These are phyloP conservation scores for Ditylenchus dipsaci DNA, from an alignment of 1,140 invertebrate genomes.

Conservation along the genomic window DNA sequence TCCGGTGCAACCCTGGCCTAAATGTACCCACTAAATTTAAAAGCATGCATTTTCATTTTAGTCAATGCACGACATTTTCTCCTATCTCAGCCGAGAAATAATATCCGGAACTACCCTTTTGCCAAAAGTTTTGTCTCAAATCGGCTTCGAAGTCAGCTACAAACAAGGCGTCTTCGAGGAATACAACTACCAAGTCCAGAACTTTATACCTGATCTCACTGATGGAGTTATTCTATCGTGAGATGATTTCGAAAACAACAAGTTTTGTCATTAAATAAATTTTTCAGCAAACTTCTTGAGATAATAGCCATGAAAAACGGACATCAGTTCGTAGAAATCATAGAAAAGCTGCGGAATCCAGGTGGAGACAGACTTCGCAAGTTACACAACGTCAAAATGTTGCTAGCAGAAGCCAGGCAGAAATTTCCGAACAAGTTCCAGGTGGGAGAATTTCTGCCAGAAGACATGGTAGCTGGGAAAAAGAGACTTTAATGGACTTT, in stretches of 20 bases:
- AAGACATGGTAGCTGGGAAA: not conserved
- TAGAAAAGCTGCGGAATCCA: not conserved
- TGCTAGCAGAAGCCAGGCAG: not conserved
- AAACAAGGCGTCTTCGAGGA: conserved; percentile 8
- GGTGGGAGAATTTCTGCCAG: not conserved
- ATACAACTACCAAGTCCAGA: conserved; percentile 7
- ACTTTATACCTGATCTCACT: not conserved
- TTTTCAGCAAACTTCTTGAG: conserved; percentile 1
- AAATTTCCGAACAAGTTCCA: not conserved
- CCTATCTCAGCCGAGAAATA: conserved; percentile 2
- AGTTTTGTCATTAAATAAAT: not conserved
- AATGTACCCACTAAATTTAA: too few species aligned
- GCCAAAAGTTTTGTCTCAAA: conserved; percentile 2
- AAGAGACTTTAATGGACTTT: not conserved
- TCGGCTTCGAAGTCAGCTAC: conserved; percentile 5
- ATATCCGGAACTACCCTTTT: not conserved
- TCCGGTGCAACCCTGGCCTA: too few species aligned
- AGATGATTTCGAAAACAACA: not conserved
- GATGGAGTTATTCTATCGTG: conserved; percentile 8
- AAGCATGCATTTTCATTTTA: too few species aligned
- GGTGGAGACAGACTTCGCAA: not conserved
- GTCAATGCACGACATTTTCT: conserved; percentile 3
- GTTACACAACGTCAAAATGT: not conserved
- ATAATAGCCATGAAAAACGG: not conserved
- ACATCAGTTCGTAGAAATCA: not conserved